These are phyloP conservation scores for Philotrypesis tridentata DNA, from an alignment of 1,140 invertebrate species.

Conservation along the genomic window DNA sequence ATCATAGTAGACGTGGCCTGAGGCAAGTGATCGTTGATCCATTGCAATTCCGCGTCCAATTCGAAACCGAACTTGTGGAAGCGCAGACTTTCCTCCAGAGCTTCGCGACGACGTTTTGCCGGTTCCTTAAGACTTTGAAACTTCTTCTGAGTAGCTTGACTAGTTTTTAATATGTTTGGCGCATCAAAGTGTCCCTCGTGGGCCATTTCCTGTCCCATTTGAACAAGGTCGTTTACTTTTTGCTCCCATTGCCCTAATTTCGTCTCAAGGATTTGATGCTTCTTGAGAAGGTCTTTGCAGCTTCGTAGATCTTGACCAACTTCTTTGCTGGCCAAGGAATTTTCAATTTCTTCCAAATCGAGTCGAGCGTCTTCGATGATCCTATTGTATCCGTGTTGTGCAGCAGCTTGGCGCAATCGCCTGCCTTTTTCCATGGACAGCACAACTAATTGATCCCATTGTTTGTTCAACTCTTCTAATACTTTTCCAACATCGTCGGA, in stretches of 20 bases:
- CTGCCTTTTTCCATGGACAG: constrained; percentile 89
- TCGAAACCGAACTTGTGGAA: constrained; percentile 97
- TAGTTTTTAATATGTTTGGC: constrained; percentile 86
- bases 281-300: constrained; percentile 91
- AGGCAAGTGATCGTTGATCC: constrained; percentile 93
- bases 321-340: constrained; percentile 84
- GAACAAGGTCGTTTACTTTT: constrained; percentile 84
- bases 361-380: constrained; percentile 86
- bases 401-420: constrained; percentile 83
- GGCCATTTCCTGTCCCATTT: constrained; percentile 90
- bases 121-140: constrained; percentile 80
- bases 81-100: constrained; percentile 89
- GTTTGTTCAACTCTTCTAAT: constrained; percentile 80
- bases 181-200: constrained; percentile 96
- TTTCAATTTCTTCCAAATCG: constrained; percentile 86
- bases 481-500: constrained; percentile 80
- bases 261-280: constrained; percentile 86
- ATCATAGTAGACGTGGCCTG: constrained; percentile 84
- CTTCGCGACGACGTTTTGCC: constrained; percentile 80
- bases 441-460: constrained; percentile 82
- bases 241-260: constrained; percentile 86
- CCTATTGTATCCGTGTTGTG: constrained; percentile 85
- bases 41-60: constrained; percentile 93
- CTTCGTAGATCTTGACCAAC: constrained; percentile 89
- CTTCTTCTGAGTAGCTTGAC: constrained; percentile 83